Evolutionary conservation across 2,888 invertebrate genomes (phyloP), one percentile per base, ranked within the genome.

Genomic region (Nomada goodeniana): DNA sequence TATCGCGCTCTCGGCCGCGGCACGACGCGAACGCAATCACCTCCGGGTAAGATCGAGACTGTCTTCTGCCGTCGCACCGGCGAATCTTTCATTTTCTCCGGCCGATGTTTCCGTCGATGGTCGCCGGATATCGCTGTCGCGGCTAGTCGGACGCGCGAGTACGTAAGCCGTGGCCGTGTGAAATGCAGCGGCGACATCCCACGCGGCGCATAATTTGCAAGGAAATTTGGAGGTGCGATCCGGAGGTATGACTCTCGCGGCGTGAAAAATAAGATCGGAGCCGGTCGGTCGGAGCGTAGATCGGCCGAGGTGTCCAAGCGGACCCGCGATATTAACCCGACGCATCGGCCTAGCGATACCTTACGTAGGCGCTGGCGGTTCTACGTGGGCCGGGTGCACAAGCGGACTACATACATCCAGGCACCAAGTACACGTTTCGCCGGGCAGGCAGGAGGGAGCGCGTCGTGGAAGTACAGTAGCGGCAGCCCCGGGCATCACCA

Each of bases 401-500:
- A 75, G 63, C 71, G 55, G 67, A 50, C 36, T 36, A 36, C 36
- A 36, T 61, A 64, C 29, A 55, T 57, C 50, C 72, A 76, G 70
- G 64, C 72, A 74, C 53, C 77, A 74, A 85, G 86, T 87, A 83
- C 82, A 80, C 85, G 87, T 85, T 82, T 80, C 80, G 76, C 76
- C 76, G 69, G 79, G 76, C 64, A 76, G 81, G 72, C 72, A 68
- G 78, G 68, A 80, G 83, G 77, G 80, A 76, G 76, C 84, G 78
- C 85, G 84, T 83, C 84, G 90, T 87, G 86, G 89, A 89, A 91
- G 88, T 85, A 91, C 93, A 87, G 93, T 93, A 93, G 93, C 93
- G 85, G 86, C 83, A 87, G 92, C 93, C 92, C 88, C 84, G 84
- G 92, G 92, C 93, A 90, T 90, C 90, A 89, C 91, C 91, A 89